Evolutionary conservation across 1,140 invertebrate species (phyloP), one percentile per base, ranked within the genome.

Genomic region (Lordiphosa mommai): DNA sequence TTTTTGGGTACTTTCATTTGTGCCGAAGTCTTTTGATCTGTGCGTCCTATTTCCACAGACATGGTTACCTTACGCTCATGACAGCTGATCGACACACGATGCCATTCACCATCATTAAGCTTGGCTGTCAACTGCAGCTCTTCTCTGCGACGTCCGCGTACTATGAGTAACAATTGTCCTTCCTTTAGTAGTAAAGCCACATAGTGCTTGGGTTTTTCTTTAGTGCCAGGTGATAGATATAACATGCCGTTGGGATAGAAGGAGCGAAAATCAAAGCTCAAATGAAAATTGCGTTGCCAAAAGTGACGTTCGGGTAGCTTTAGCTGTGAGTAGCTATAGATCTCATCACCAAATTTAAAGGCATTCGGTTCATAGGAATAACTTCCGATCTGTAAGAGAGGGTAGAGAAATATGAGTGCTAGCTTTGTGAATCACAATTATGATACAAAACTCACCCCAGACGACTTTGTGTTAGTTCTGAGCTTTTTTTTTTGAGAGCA

Each of bases 21-120:
- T 3, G 79, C 88, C 1, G 88, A 89, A 12, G 89, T 90, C 30
- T 90, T 91, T 33, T 92, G 90, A 73, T 93, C 90, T 50, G 92
- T 91, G 27, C 90, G 88, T 57, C 93, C 93, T 5, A 91, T 89
- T 72, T 96, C 94, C 17, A 97, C 92, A 4, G 91, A 90, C 33
- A 97, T 88, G 2, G 90, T 92, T 13, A 97, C 89, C 60, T 91
- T 93, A 43, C 91, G 91, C 4, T 92, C 91, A 1, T 90, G 89
- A 52, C 93, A 93, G 16, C 89, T 90, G 1, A 95, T 89, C 0
- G 90, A 89, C 2, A 96, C 93, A 37, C 92, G 91, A 89, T 97
- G 95, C 96, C 96, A 98, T 17, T 92, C 90, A 7, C 96, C 96
- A 88, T 97, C 95, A 53, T 95, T 94, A 0, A 96, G 90, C 50